Percentiles rank a stretch among this genome's conserved stretches.
Conservation (phyloP, 1,140 invertebrate species). For the Macrotrachela quadricornifera region DNA sequence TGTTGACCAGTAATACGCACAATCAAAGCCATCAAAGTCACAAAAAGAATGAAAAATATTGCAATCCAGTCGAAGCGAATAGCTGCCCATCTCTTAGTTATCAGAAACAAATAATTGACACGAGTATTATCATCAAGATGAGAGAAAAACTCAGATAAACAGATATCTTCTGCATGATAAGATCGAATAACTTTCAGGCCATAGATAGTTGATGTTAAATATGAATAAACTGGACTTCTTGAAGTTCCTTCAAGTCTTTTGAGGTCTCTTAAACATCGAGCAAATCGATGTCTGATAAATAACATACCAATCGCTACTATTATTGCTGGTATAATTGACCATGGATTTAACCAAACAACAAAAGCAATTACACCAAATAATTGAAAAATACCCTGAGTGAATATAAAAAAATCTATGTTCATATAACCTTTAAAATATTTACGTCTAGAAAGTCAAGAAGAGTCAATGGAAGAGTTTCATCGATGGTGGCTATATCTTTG, state of each 20-base stretch:
- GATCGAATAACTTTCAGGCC: slow-evolving; percentile 70
- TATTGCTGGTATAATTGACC: slow-evolving; percentile 41
- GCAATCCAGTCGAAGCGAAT: slow-evolving; percentile 43
- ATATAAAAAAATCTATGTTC: no score
- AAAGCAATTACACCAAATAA: slow-evolving; percentile 52
- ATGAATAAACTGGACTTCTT: slow-evolving; percentile 51
- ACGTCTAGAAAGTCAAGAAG: no score
- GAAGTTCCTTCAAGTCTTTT: slow-evolving; percentile 33
- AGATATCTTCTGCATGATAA: slow-evolving; percentile 42
- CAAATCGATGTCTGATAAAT: slow-evolving; percentile 49
- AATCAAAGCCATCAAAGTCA: no score
- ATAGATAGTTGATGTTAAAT: slow-evolving; percentile 63
- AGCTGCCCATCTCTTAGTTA: slow-evolving; percentile 57
- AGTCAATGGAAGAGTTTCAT: slow-evolving; percentile 70
- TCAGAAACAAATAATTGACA: slow-evolving; percentile 43
- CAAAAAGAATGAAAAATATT: slow-evolving; percentile 28
- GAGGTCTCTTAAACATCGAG: slow-evolving; percentile 55
- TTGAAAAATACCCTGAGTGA: slow-evolving; percentile 44
- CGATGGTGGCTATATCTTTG: slow-evolving; percentile 71
- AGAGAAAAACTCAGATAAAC: slow-evolving; percentile 41
- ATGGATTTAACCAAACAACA: slow-evolving; percentile 48
- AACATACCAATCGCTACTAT: slow-evolving; percentile 48
- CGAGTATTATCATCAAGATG: slow-evolving; percentile 39
- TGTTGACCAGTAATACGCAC: no score
- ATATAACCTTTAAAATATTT: no score